Evolutionary conservation across 2,113 vertebrate genomes (phyloP), one percentile per base, ranked within the genome.

Genomic region (Hymenochirus boettgeri): DNA sequence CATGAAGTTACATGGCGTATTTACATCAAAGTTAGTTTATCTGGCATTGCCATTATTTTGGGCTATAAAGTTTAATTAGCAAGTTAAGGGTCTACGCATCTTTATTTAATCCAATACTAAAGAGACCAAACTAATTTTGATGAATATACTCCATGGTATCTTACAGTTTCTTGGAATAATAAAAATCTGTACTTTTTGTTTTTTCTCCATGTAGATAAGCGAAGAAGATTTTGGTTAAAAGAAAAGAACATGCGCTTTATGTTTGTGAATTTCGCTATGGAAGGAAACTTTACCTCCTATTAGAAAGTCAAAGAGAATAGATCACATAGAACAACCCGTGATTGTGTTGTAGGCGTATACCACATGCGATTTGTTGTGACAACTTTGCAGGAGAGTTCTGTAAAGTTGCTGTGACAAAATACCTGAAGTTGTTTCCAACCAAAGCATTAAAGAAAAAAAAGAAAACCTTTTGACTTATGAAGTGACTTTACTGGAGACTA

Each of bases 231-330:
- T 72, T 70, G 74, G 79, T 62, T 65, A 45, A 73, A 75, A 53
- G 71, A 58, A 61, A 74, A 60, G 76, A 56, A 80, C 86, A 90
- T 86, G 88, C 85, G 81, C 57, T 70, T 75, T 71, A 70, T 62
- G 61, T 22, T 39, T 72, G 72, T 75, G 76, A 65, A 62, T 6
- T 6, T 70, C 2, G 76, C 72, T 79, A 2, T 2, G 71, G 70
- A 71, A 61, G 70, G 42, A 57, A 73, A 62, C 46, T 59, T 12
- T 55, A 74, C 61, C 65, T 62, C 73, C 56, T 72, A 19, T 70
- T 71, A 75, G 74, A 48, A 55, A 69, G 75, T 58, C 70, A 70
- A 73, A 78, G 15, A 82, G 62, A 72, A 61, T 53, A 77, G 75
- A 42, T 42, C 39, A 42, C 3, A n/a, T 42, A n/a, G 39, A n/a